phyloP scores from a whole-genome alignment of 2,888 invertebrate genomes.

The Acrobasis consociella region DNA sequence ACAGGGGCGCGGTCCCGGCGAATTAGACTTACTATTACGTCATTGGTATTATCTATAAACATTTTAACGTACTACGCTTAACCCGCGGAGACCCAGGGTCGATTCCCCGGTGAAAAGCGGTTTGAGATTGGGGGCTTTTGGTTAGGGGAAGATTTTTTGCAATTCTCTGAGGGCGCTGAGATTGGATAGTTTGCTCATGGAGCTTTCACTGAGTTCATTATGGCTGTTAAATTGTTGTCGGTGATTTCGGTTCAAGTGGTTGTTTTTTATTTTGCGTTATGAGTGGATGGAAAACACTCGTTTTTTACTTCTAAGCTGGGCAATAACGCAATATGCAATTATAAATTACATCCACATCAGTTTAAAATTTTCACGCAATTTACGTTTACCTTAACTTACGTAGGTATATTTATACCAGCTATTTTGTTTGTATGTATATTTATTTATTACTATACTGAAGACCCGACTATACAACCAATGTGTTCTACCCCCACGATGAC shows the following conservation, averaged over 20 bases:
- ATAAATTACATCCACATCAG: not conserved
- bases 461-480: too few relatives aligned
- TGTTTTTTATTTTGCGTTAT: slow-evolving; percentile 28
- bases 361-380: too few relatives aligned
- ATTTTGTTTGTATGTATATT: too few relatives aligned
- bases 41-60: slow-evolving; percentile 80
- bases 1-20: slow-evolving; percentile 51
- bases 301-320: not conserved
- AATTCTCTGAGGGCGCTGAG: slow-evolving; percentile 64
- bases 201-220: slow-evolving; percentile 66
- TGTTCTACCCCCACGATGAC: too few relatives aligned
- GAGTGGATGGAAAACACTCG: not conserved
- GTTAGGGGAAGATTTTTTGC: slow-evolving; percentile 60
- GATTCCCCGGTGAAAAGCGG: slow-evolving; percentile 68
- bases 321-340: not conserved
- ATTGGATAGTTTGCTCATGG: slow-evolving; percentile 60
- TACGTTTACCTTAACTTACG: too few relatives aligned
- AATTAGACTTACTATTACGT: slow-evolving; percentile 75
- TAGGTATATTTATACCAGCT: too few relatives aligned
- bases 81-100: slow-evolving; percentile 77
- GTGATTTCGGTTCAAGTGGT: slow-evolving; percentile 51
- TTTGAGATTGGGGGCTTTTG: slow-evolving; percentile 54
- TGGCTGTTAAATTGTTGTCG: slow-evolving; percentile 64
- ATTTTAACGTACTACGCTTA: slow-evolving; percentile 79
- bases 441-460: too few relatives aligned